Conservation (phyloP, 2,113 vertebrate species). For the Bombycilla garrulus region DNA sequence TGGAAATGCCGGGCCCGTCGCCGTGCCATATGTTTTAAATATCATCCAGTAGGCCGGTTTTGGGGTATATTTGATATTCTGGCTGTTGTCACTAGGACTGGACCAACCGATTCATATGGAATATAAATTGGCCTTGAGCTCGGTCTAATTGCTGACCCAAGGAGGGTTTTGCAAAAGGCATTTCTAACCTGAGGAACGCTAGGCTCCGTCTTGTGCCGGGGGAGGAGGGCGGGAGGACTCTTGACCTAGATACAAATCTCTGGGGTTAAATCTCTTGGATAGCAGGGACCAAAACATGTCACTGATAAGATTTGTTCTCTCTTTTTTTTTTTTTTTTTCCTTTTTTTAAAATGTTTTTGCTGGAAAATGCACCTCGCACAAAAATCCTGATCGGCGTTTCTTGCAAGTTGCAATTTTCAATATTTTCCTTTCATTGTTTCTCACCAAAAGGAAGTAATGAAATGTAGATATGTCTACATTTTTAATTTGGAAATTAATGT, state of each 20-base stretch:
- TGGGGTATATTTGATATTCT: neutral
- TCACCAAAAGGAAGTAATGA: neutral
- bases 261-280: conserved; percentile 2
- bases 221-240: neutral
- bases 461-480: rapidly evolving
- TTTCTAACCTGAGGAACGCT: neutral
- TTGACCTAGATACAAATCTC: conserved; percentile 58
- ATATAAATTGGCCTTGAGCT: conserved; percentile 16
- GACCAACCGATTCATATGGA: neutral
- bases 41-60: neutral
- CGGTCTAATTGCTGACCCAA: neutral
- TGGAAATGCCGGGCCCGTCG: neutral
- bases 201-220: neutral
- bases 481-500: neutral
- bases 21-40: conserved; percentile 41
- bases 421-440: neutral
- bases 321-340: rapidly evolving
- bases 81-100: neutral
- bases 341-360: neutral
- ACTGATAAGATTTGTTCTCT: conserved; percentile 28
- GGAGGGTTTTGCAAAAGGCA: conserved; percentile 27
- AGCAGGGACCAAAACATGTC: neutral
- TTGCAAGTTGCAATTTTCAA: neutral
- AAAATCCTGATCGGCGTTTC: rapidly evolving
- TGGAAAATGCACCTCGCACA: neutral